Evolutionary conservation across 2,797 vertebrate species (phyloP).

Genomic region (Lagothrix lagotricha): DNA sequence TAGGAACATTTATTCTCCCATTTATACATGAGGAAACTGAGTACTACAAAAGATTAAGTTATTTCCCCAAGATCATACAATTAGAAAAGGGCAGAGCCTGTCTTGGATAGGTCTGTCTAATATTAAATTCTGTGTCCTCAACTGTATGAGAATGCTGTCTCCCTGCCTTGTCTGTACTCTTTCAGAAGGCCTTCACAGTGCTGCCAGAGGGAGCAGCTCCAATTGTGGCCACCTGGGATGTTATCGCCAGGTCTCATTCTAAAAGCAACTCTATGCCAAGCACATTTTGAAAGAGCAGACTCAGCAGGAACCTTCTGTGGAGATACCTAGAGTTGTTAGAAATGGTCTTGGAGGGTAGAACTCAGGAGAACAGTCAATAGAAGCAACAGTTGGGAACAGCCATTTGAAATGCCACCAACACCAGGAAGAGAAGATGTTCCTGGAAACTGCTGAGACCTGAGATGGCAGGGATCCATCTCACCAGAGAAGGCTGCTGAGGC

Average conservation of each 20-base stretch:
- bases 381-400: neutral
- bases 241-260: neutral
- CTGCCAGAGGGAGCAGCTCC: constrained; percentile 5
- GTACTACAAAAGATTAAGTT: neutral
- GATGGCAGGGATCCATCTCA: neutral
- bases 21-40: constrained; percentile 6
- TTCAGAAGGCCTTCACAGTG: neutral
- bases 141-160: neutral
- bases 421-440: neutral
- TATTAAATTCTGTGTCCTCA: neutral
- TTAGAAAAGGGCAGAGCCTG: neutral
- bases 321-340: constrained; percentile 1
- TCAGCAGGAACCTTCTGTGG: neutral
- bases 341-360: neutral
- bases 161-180: neutral
- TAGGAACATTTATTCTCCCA: neutral
- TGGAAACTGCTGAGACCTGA: neutral
- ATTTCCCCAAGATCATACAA: neutral
- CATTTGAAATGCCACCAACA: neutral
- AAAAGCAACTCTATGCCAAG: neutral
- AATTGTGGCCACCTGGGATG: neutral
- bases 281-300: constrained; percentile 20
- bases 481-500: neutral
- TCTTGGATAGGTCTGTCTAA: neutral
- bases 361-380: neutral